These are phyloP conservation scores for Bugula neritina DNA, from an alignment of 2,888 invertebrate species.

Conservation along the genomic window DNA sequence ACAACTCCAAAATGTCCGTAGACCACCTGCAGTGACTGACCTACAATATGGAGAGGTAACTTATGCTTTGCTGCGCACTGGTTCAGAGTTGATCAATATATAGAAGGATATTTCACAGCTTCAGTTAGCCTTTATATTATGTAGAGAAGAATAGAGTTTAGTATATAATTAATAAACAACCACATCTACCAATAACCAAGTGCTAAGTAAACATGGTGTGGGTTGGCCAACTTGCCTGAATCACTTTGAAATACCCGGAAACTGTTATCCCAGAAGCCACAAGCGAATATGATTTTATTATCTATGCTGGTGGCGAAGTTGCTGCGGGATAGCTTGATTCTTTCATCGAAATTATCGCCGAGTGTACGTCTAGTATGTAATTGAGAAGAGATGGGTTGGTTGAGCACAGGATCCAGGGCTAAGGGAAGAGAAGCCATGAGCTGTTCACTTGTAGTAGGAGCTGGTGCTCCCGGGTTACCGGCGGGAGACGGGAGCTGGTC, in stretches of 20 bases:
- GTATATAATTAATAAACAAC: too few species aligned
- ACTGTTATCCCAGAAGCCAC: conserved; percentile 99
- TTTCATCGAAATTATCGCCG: conserved; percentile 97
- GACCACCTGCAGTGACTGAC: conserved; percentile 94
- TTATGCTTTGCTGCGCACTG: too few species aligned
- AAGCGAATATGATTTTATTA: conserved; percentile 88
- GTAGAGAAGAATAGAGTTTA: too few species aligned
- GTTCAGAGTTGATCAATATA: too few species aligned
- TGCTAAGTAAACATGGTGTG: too few species aligned
- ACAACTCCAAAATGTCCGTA: conserved; percentile 99
- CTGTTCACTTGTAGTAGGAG: not conserved
- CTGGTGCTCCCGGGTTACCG: not conserved
- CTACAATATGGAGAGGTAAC: conserved; percentile 62
- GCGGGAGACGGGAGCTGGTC: not conserved
- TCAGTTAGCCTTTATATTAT: too few species aligned
- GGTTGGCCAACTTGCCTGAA: conserved; percentile 72
- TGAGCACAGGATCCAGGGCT: conserved; percentile 21
- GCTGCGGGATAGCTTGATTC: conserved; percentile 82
- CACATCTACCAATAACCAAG: too few species aligned
- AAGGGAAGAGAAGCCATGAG: conserved; percentile 19
- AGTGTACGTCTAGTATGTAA: conserved; percentile 64
- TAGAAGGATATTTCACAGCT: too few species aligned
- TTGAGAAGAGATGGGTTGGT: not conserved
- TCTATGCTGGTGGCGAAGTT: conserved; percentile 98
- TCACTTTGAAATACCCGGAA: conserved; percentile 96